phyloP scores from a whole-genome alignment of 2,113 vertebrate species.

The Leptobrachium leishanense region DNA sequence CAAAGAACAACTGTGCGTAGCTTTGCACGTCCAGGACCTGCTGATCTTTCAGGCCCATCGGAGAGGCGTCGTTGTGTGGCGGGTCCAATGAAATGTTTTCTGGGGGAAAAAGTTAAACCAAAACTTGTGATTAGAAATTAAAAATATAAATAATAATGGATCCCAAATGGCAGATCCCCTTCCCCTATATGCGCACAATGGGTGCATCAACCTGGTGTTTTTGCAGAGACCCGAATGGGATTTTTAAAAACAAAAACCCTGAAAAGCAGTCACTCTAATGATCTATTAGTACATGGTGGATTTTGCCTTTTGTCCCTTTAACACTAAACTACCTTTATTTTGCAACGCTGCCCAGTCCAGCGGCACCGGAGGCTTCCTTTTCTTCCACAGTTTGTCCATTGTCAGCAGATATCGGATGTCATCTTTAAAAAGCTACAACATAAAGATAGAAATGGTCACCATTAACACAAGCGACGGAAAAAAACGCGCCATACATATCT shows the following conservation, averaged over 20 bases:
- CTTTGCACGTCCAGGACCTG: slow-evolving; percentile 87
- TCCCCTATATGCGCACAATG: too few relatives aligned
- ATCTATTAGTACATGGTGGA: neutral
- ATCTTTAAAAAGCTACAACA: slow-evolving; percentile 91
- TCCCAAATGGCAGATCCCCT: too few relatives aligned
- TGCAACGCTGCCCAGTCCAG: slow-evolving; percentile 89
- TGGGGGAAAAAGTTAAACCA: slow-evolving; percentile 8
- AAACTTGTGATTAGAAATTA: neutral
- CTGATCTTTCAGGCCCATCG: slow-evolving; percentile 85
- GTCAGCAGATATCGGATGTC: slow-evolving; percentile 94
- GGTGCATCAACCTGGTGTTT: too few relatives aligned
- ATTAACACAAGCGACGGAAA: too few relatives aligned
- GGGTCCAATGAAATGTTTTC: slow-evolving; percentile 57
- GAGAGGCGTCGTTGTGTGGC: slow-evolving; percentile 69
- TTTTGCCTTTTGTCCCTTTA: neutral
- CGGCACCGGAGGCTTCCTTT: slow-evolving; percentile 91
- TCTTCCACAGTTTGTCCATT: slow-evolving; percentile 98
- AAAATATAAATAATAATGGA: neutral
- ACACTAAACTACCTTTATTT: slow-evolving; percentile 69
- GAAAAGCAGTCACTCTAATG: too few relatives aligned
- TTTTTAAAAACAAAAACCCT: too few relatives aligned
- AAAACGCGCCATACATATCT: too few relatives aligned
- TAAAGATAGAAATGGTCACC: neutral
- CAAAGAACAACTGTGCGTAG: slow-evolving; percentile 82
- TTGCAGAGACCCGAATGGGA: too few relatives aligned